Evolutionary conservation across 2,888 invertebrate species (phyloP).

Genomic region (Oscheius sp.): DNA sequence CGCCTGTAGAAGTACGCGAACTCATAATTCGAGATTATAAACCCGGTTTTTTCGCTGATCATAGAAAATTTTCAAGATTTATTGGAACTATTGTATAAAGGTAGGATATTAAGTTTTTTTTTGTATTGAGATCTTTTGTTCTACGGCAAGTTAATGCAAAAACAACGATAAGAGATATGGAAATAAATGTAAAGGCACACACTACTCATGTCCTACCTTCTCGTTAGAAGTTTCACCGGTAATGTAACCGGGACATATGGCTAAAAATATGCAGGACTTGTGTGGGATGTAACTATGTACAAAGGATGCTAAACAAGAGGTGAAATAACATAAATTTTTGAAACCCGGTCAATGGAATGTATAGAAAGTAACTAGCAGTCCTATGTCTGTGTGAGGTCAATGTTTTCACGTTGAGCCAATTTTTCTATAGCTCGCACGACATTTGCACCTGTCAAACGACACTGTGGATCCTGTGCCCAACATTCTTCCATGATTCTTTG

Average conservation of each 20-base stretch:
- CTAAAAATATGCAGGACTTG: too few relatives aligned
- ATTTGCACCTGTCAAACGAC: conserved; percentile 1
- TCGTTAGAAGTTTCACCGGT: not conserved
- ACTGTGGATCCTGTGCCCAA: not conserved
- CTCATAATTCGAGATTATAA: too few relatives aligned
- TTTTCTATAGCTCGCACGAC: not conserved
- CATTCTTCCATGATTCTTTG: conserved; percentile 9
- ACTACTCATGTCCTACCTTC: not conserved
- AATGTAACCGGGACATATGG: too few relatives aligned
- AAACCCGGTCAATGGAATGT: not conserved
- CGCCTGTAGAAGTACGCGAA: too few relatives aligned
- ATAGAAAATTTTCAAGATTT: too few relatives aligned
- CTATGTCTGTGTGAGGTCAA: not conserved
- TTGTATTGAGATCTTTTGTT: not conserved
- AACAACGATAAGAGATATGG: not conserved
- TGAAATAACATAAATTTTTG: not conserved
- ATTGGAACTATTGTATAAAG: too few relatives aligned
- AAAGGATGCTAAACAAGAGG: not conserved
- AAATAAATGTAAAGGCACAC: not conserved
- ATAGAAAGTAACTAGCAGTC: not conserved
- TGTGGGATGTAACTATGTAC: not conserved
- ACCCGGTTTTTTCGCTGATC: too few relatives aligned
- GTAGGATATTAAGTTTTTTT: not conserved
- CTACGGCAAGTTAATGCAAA: not conserved
- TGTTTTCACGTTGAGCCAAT: not conserved